Base-by-base conservation (phyloP, 2,888 invertebrate genomes). In the Eupeodes latifasciatus region DNA sequence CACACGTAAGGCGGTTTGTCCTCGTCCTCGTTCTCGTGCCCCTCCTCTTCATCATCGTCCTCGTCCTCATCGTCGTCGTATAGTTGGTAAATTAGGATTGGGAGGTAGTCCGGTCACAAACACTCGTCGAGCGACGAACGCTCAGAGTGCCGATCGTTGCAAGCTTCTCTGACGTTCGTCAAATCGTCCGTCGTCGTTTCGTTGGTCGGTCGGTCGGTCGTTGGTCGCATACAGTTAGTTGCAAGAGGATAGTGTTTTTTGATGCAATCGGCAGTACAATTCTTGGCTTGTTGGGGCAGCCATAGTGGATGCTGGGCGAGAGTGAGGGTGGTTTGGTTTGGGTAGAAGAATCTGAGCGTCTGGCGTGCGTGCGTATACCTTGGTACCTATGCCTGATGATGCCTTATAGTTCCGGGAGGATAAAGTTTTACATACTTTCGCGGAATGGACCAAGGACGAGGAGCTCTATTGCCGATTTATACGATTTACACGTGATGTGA, bases 381-480 rank as follows among this genome's bases (percentile, higher is more conserved):
- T 27, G 27, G 3, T 27, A 27, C 27, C 27, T 27, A 27, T 55
- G 36, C 44, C 59, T 47, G 40, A 40, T 27, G 27, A 40, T 40
- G 72, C 57, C 47, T n/a, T 44, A 47, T 57, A 44, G 27, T 57
- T 19, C 1, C 57, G 40, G 51, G 11, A 67, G 62, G 75, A 84
- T 85, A 64, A 81, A 85, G 85, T 85, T 88, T 81, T 85, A 81
- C 88, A 78, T 78, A 77, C 80, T 72, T 78, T 36, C 62, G 51
- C 75, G 36, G 49, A 81, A 44, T 47, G 71, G 49, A 57, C 53
- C 64, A 44, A 77, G 66, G 51, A 81, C 72, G 74, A 78, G 82
- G 36, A 66, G 59, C 77, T 77, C 87, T 76, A 83, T 87, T 87
- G 83, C 83, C 84, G 84, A 88, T 84, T 88, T 83, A 40, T 40